Conservation (phyloP, 1,140 invertebrate species). For the Riptortus pedestris region DNA sequence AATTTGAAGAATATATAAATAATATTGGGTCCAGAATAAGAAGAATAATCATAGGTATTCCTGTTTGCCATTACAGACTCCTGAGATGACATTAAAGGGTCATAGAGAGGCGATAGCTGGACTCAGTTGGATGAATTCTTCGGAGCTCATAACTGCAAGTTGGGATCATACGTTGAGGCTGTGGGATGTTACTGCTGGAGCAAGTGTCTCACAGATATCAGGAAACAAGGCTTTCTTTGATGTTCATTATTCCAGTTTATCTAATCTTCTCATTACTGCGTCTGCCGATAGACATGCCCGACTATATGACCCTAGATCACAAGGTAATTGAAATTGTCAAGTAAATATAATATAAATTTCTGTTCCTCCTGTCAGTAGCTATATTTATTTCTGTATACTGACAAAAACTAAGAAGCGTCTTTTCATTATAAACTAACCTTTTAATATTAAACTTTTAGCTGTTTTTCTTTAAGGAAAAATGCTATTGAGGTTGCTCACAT, state of each 20-base stretch:
- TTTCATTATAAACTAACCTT: too few relatives aligned
- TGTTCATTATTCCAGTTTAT: constrained; percentile 68
- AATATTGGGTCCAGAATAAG: too few relatives aligned
- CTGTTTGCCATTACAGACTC: too few relatives aligned
- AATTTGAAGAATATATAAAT: too few relatives aligned
- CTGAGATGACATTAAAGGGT: constrained; percentile 77
- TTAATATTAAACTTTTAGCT: background rate
- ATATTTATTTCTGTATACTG: too few relatives aligned
- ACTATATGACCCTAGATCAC: constrained; percentile 81
- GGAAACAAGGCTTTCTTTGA: constrained; percentile 88
- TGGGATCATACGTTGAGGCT: constrained; percentile 93
- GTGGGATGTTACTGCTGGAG: constrained; percentile 84
- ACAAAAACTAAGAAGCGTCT: too few relatives aligned
- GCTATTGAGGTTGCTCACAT: too few relatives aligned
- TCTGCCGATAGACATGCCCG: constrained; percentile 83
- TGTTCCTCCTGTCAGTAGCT: too few relatives aligned
- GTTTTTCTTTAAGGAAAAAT: background rate
- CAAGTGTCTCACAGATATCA: constrained; percentile 66
- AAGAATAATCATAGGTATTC: too few relatives aligned
- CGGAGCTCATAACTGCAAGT: constrained; percentile 69
- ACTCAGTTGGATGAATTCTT: constrained; percentile 66
- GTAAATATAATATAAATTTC: background rate
- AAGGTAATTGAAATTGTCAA: constrained; percentile 45
- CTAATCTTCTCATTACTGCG: constrained; percentile 63
- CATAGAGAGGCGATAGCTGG: constrained; percentile 84